Base-by-base conservation (phyloP, 2,113 vertebrate genomes). In the Lanius ludovicianus region DNA sequence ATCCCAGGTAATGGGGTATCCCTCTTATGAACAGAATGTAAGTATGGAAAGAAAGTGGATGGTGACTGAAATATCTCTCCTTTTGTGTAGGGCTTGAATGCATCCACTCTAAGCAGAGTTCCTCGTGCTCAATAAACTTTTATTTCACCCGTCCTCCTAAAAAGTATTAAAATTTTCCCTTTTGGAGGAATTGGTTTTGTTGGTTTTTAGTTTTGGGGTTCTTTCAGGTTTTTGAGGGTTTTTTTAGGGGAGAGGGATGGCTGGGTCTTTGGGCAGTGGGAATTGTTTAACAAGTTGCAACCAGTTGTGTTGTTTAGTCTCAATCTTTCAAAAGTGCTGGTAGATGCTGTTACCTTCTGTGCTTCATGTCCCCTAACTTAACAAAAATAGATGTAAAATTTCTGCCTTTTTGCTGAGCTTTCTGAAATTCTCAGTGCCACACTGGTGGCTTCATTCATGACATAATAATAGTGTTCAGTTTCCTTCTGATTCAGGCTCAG, bases 181-280 rank as follows among this genome's bases (percentile, higher is more conserved):
- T 90, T 55, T 22, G 28, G 13, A 16, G 7, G 10, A 4, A 9
- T 59, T 81, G 4, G 2, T 22, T 73, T 73, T 64, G 3, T 5
- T 74, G n/a, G 4, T 4, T 30, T 41, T 67, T 17, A 21, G 6
- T 6, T 65, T 59, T 20, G 7, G 20, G 16, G 3, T 4, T 59
- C 46, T 86, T 75, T 57, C 16, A 59, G 20, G 30, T 50, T 42
- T 76, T 12, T 21, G 13, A 62, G 24, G 4, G 1, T 7, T 19
- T 46, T 44, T 42, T 69, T 49, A 25, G n/a, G n/a, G 57, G 15
- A 59, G 57, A 10, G 35, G 24, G 23, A 37, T 60, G 57, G 1
- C 28, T 57, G 13, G 18, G 10, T 4, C 53, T 62, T 68, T 41
- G 30, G 1, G 5, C 0, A 0, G 28, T 21, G 13, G 1, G 1